A percentile compares a stretch with the other conserved stretches of the same genome.
Conservation (phyloP, 2,797 vertebrate genomes). For the Austrolebias charrua region DNA sequence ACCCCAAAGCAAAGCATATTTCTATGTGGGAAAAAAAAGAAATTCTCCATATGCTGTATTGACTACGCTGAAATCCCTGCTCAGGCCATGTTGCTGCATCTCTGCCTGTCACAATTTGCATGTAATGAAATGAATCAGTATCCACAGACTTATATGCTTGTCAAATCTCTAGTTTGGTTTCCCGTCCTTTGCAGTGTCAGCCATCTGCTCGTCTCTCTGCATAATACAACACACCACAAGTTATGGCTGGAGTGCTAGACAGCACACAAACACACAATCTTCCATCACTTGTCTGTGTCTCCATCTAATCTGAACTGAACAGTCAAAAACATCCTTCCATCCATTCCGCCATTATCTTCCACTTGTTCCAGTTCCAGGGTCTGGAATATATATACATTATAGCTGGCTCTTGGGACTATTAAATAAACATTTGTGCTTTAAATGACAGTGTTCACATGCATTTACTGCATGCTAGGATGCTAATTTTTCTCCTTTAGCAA, state of each 20-base stretch:
- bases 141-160: conserved; percentile 26
- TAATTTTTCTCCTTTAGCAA: not conserved
- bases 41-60: conserved; percentile 7
- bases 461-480: too few species aligned
- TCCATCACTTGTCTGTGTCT: not conserved
- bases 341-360: not conserved
- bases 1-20: not conserved
- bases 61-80: conserved; percentile 12
- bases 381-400: too few species aligned
- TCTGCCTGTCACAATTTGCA: conserved; percentile 19
- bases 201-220: conserved; percentile 30
- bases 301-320: not conserved
- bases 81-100: conserved; percentile 9
- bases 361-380: too few species aligned
- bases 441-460: too few species aligned
- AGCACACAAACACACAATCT: not conserved
- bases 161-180: conserved; percentile 36
- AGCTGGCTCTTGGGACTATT: too few species aligned
- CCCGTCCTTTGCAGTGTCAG: conserved; percentile 22
- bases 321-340: not conserved
- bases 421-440: too few species aligned
- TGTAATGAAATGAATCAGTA: conserved; percentile 44
- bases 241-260: conserved; percentile 13
- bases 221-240: conserved; percentile 22
- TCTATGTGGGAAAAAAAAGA: not conserved